phyloP scores from a whole-genome alignment of 2,797 vertebrate genomes.

The Leptoclinus maculatus region DNA sequence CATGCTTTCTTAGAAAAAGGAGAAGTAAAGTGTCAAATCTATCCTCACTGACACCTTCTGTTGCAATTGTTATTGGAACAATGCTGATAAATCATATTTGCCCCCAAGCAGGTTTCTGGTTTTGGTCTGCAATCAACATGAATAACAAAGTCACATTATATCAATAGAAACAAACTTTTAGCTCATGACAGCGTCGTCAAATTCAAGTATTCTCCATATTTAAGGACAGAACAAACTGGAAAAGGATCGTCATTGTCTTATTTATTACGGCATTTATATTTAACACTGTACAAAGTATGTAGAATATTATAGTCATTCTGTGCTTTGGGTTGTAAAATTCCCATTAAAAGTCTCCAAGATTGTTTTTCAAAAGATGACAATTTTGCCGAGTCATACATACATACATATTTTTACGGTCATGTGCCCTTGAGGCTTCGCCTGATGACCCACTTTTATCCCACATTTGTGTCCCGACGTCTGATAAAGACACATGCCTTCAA shows the following conservation, averaged over 20 bases:
- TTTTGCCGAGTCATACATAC: constrained; percentile 47
- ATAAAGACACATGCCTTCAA: constrained; percentile 23
- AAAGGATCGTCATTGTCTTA: not conserved
- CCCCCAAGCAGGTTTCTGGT: too few species aligned
- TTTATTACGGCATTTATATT: not conserved
- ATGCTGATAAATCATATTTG: not conserved
- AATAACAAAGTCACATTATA: not conserved
- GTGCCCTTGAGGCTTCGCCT: constrained; percentile 18
- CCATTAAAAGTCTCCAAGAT: not conserved
- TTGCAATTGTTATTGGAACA: not conserved
- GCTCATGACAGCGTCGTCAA: not conserved
- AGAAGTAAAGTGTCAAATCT: not conserved
- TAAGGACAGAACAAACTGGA: not conserved
- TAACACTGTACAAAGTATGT: not conserved
- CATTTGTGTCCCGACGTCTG: constrained; percentile 12
- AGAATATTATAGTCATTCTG: not conserved
- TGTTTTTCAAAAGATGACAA: not conserved
- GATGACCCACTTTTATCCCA: constrained; percentile 14
- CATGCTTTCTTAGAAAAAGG: not conserved
- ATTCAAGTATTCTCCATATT: not conserved
- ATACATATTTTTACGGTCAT: constrained; percentile 44
- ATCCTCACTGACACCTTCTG: not conserved
- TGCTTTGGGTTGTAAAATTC: not conserved
- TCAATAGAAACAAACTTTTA: not conserved
- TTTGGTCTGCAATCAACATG: too few species aligned